Evolutionary conservation across 2,113 vertebrate species (phyloP), one percentile per base, ranked within the genome.

Genomic region (Myotis brandtii): DNA sequence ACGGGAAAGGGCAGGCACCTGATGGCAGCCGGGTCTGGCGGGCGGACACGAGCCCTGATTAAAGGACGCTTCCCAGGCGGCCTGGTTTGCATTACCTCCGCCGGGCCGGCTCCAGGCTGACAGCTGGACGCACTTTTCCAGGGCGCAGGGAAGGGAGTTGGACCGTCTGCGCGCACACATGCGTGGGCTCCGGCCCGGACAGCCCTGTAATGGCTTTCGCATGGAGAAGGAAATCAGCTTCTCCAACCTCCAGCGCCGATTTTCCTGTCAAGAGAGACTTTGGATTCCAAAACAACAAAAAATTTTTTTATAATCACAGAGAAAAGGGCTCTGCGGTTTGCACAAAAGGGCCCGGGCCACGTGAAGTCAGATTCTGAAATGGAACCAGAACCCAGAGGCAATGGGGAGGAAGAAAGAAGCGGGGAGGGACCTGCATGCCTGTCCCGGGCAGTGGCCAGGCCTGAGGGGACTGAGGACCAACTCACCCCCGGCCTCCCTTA

Each of bases 181-280:
- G 67, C 77, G 17, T 30, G 82, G 93, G 82, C 91, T 56, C 69
- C 9, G 0, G 10, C 80, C 90, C 1, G 87, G 91, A n/a, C 83
- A 67, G 86, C 89, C 93, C 86, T 66, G 76, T 98, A 98, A 99
- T 98, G 97, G 98, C 98, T 99, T 98, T 98, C 98, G 97, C 98
- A 98, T 98, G 98, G 97, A 97, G 97, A 56, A 95, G 95, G 95
- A 97, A 98, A 98, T 95, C 95, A 97, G 91, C 77, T 77, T 93
- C 95, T 98, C 98, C 97, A 97, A 97, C 97, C 97, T 97, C 96
- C 87, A 97, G 98, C 98, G 97, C 98, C 98, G 97, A 98, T 98
- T 98, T 98, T 98, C 98, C 98, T 98, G 98, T 99, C 98, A 98
- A 98, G 98, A 98, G 98, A 97, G 59, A 62, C 59, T 62, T 27